phyloP scores from a whole-genome alignment of 30 jellyfish, hydroid and myxozoan species.

The Catostylus mosaicus region DNA sequence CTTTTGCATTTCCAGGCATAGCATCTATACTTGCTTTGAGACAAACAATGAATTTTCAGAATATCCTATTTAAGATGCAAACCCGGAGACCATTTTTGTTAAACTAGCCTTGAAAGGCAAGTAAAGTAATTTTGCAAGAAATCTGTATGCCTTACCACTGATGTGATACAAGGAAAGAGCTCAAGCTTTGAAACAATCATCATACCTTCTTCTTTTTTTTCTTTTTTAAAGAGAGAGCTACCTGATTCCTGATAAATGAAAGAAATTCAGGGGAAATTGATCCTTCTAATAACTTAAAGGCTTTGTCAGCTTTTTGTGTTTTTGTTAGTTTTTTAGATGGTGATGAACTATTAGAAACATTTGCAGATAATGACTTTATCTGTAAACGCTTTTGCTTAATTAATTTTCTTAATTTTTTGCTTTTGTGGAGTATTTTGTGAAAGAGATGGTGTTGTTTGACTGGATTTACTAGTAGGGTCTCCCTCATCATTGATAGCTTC shows the following conservation, averaged over 20 bases:
- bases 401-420: too few species aligned
- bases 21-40: constrained; percentile 17
- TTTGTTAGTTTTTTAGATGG: too few species aligned
- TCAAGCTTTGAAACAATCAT: constrained; percentile 35
- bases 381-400: too few species aligned
- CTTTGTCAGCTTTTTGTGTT: constrained; percentile 23
- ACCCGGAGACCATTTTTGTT: constrained; percentile 18
- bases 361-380: too few species aligned
- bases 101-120: constrained; percentile 14
- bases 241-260: constrained; percentile 2
- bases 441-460: too few species aligned
- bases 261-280: constrained; percentile 1
- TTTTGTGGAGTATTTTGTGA: too few species aligned
- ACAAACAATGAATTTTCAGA: constrained; percentile 38
- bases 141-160: constrained; percentile 45
- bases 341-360: too few species aligned
- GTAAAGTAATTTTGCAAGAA: constrained; percentile 23
- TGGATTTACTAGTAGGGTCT: too few species aligned
- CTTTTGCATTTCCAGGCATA: constrained; percentile 22
- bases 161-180: constrained; percentile 44
- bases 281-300: constrained; percentile 16
- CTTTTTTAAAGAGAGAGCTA: not conserved
- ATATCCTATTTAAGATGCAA: constrained; percentile 58
- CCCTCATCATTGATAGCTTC: too few species aligned
- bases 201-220: constrained; percentile 31